Evolutionary conservation across 2,797 vertebrate genomes (phyloP).

Genomic region (Choloepus didactylus): DNA sequence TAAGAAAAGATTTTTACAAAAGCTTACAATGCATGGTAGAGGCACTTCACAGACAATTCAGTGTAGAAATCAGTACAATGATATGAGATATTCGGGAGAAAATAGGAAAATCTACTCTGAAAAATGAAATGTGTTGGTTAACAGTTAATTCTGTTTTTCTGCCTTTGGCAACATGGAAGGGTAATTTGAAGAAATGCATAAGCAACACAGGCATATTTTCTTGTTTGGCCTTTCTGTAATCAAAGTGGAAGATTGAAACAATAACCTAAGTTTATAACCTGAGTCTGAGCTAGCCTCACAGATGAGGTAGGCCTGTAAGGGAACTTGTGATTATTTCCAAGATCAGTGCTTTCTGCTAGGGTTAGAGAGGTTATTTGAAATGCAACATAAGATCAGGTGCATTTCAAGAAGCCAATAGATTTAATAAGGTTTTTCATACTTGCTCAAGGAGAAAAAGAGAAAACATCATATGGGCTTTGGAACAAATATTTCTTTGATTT

Average conservation of each 20-base stretch:
- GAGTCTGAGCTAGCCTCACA: not conserved
- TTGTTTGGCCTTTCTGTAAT: not conserved
- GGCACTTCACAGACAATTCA: not conserved
- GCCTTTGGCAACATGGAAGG: not conserved
- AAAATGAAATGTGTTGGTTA: not conserved
- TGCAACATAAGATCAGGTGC: not conserved
- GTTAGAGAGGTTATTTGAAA: not conserved
- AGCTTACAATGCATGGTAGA: not conserved
- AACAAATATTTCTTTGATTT: not conserved
- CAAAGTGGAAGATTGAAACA: not conserved
- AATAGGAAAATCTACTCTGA: not conserved
- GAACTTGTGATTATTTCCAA: not conserved
- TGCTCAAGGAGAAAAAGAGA: not conserved
- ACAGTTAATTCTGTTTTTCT: not conserved
- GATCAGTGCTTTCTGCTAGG: not conserved
- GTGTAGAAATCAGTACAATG: not conserved
- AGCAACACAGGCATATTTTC: not conserved
- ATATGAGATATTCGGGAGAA: not conserved
- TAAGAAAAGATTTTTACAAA: not conserved
- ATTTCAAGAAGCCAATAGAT: not conserved
- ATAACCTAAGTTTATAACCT: not conserved
- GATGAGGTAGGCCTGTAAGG: not conserved
- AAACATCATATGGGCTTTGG: not conserved
- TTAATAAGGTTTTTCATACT: not conserved
- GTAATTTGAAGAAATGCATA: not conserved